Percentiles rank a stretch among this genome's conserved stretches.
Evolutionary conservation across 2,797 vertebrate genomes (phyloP).

Genomic region (Petrocephalus sullivani): DNA sequence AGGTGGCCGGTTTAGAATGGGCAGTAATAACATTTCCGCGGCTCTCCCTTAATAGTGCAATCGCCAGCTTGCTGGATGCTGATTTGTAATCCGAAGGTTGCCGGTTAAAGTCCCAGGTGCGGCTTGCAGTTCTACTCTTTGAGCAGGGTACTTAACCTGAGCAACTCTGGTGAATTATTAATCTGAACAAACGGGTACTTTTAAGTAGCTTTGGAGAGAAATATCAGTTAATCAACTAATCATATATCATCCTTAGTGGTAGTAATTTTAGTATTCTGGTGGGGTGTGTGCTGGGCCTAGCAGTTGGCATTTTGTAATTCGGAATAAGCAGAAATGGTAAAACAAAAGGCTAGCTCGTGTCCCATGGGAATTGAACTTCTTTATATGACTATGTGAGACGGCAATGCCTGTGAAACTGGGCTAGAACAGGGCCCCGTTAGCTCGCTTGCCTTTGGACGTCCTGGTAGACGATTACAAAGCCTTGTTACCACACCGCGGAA

Average conservation of each 20-base stretch:
- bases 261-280: background rate
- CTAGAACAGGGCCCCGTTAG: constrained; percentile 30
- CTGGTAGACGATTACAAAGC: constrained; percentile 35
- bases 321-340: background rate
- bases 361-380: background rate
- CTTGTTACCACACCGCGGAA: constrained; percentile 27
- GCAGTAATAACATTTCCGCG: background rate
- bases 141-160: background rate
- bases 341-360: background rate
- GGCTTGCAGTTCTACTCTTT: background rate
- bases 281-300: background rate
- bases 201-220: background rate
- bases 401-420: constrained; percentile 36
- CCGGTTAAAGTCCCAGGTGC: background rate
- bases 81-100: background rate
- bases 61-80: background rate
- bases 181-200: background rate
- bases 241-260: background rate
- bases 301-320: background rate
- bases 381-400: constrained; percentile 34
- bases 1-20: background rate
- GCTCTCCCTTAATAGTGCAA: background rate
- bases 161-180: background rate
- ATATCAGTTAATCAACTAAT: background rate
- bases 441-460: background rate